Conservation (phyloP, 2,888 invertebrate genomes). For the Micoletzkya japonica region DNA sequence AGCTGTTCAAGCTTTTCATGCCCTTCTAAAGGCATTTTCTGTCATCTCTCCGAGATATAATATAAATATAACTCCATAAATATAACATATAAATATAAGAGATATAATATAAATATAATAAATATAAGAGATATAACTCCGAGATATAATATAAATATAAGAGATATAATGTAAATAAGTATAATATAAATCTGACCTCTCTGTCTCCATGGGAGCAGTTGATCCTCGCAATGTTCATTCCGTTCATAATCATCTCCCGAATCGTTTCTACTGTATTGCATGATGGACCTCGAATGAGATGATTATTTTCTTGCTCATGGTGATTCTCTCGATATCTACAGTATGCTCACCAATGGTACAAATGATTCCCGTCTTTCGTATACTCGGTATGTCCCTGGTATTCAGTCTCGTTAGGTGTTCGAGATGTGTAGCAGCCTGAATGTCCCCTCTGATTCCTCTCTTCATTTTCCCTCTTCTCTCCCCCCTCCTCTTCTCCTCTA, state of each 20-base stretch:
- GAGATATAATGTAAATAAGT: too few species aligned
- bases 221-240: slow-evolving; percentile 90
- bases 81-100: too few species aligned
- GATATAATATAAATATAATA: too few species aligned
- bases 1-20: not conserved
- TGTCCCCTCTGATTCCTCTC: not conserved
- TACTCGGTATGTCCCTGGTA: not conserved
- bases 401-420: slow-evolving; percentile 17
- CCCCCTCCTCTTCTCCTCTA: too few species aligned
- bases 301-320: slow-evolving; percentile 82
- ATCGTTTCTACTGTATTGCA: slow-evolving; percentile 75
- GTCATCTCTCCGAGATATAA: too few species aligned
- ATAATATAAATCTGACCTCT: slow-evolving; percentile 68
- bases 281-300: slow-evolving; percentile 65
- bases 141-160: too few species aligned
- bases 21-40: too few species aligned
- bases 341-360: slow-evolving; percentile 12
- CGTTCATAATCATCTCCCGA: slow-evolving; percentile 84
- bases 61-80: too few species aligned
- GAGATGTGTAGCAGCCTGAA: slow-evolving; percentile 6
- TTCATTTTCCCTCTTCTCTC: too few species aligned
- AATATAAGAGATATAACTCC: too few species aligned
- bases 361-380: slow-evolving; percentile 16
- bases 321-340: not conserved
- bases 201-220: slow-evolving; percentile 83